Evolutionary conservation across 2,797 vertebrate species (phyloP), one percentile per base, ranked within the genome.

Genomic region (Typhlichthys subterraneus): DNA sequence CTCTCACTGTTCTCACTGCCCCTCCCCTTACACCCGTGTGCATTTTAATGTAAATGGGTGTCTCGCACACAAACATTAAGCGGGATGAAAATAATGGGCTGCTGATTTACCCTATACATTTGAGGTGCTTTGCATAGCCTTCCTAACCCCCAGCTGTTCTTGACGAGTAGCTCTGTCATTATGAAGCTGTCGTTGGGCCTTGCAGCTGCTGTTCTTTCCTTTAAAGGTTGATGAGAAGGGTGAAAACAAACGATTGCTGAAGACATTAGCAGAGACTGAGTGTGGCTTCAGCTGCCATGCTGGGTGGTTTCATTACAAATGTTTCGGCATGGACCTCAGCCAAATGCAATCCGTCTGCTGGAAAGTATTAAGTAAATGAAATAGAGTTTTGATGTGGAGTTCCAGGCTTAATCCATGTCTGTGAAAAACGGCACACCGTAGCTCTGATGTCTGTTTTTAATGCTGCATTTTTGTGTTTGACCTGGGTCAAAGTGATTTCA

Each of bases 361-460:
- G 29, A 12, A 19, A 29, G 23, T 23, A 23, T 23, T 23, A 29
- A 29, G 3, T 29, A 29, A 12, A 53, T 60, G n/a, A 61, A 68
- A 73, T 75, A 63, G 46, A 31, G 61, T 76, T 86, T 70, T 85
- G 76, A 80, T 77, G 66, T 69, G 45, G 69, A 73, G 79, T 80
- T 75, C 31, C 54, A 51, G 69, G 69, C 62, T 65, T 82, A 80
- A 83, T 72, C 53, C 57, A 45, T 51, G 14, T 68, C 71, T 74
- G 53, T 76, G 75, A 52, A 76, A 76, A 50, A 45, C 1, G 2
- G 12, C 0, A 7, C 54, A 59, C 64, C 17, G 15, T 38, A 63
- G 79, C 79, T 75, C 51, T 52, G 67, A 67, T 69, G 73, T 65
- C 59, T 61, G 75, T 76, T 61, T 58, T 61, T 76, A 72, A 81